These are phyloP conservation scores for Parelbella ahira DNA, from an alignment of 2,888 invertebrate genomes.

Conservation along the genomic window DNA sequence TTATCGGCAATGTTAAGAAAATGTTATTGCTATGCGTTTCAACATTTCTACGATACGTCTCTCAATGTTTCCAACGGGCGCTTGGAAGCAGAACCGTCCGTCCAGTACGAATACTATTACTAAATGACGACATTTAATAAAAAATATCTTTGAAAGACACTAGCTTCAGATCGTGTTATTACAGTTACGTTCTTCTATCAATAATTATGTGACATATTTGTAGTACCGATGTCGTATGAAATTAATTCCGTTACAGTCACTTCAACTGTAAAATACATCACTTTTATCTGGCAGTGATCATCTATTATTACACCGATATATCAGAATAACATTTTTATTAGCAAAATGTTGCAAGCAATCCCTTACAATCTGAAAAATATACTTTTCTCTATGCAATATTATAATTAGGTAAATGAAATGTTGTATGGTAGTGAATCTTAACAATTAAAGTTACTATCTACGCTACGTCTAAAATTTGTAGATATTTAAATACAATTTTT, in stretches of 20 bases:
- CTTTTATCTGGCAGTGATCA: constrained; percentile 15
- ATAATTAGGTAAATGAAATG: too few species aligned
- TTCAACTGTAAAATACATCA: constrained; percentile 20
- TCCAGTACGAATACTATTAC: constrained; percentile 3
- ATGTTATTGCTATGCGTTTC: constrained; percentile 37
- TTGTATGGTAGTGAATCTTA: too few species aligned
- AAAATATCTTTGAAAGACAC: too few species aligned
- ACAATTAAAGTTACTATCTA: too few species aligned
- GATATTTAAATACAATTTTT: too few species aligned
- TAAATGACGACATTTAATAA: constrained; percentile 9
- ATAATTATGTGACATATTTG: too few species aligned
- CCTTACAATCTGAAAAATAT: constrained; percentile 21
- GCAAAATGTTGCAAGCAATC: constrained; percentile 15
- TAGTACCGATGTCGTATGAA: too few species aligned
- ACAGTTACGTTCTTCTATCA: too few species aligned
- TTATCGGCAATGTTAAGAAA: constrained; percentile 37
- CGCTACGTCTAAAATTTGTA: too few species aligned
- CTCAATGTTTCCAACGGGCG: neutral
- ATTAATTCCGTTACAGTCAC: too few species aligned
- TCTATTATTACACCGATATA: constrained; percentile 16
- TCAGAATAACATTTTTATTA: constrained; percentile 8
- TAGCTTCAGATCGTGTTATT: too few species aligned
- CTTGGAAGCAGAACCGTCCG: neutral
- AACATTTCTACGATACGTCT: constrained; percentile 28
- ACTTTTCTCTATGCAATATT: too few species aligned